Evolutionary conservation across 1,140 invertebrate genomes (phyloP).

Genomic region (Eriocheir sinensis): DNA sequence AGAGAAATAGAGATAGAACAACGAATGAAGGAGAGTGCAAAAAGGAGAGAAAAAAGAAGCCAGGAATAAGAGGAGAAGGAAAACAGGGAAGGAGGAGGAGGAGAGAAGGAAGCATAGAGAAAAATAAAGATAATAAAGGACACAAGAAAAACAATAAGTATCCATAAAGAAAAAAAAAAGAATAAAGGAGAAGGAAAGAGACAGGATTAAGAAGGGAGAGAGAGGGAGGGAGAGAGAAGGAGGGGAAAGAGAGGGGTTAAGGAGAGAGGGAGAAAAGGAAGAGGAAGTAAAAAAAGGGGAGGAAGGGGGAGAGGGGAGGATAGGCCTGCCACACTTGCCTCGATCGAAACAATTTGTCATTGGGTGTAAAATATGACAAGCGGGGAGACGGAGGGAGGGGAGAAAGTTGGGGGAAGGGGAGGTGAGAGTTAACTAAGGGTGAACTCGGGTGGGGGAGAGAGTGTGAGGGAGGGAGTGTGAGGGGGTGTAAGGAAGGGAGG

Average conservation of each 20-base stretch:
- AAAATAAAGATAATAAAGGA: background rate
- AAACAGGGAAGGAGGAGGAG: background rate
- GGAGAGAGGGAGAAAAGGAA: background rate
- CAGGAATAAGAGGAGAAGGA: background rate
- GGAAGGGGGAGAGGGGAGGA: background rate
- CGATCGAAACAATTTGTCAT: conserved; percentile 42
- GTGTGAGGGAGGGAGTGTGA: too few relatives aligned
- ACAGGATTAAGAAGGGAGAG: background rate
- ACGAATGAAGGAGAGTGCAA: background rate
- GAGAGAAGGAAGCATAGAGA: background rate
- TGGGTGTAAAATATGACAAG: conserved; percentile 39
- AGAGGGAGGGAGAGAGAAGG: background rate
- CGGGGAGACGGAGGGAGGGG: too few relatives aligned
- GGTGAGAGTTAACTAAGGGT: too few relatives aligned
- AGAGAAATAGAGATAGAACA: background rate
- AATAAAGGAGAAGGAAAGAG: background rate
- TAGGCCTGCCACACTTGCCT: background rate
- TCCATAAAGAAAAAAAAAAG: background rate
- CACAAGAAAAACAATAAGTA: background rate
- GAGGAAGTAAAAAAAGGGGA: background rate
- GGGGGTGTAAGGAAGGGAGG: too few relatives aligned
- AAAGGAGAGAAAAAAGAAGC: background rate
- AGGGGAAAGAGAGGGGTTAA: background rate
- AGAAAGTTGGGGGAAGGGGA: too few relatives aligned
- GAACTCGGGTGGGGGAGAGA: too few relatives aligned